Percentiles rank a stretch among this genome's conserved stretches.
These are phyloP conservation scores for Agrenia bidenticulata DNA, from an alignment of 2,888 invertebrate genomes.

Conservation along the genomic window DNA sequence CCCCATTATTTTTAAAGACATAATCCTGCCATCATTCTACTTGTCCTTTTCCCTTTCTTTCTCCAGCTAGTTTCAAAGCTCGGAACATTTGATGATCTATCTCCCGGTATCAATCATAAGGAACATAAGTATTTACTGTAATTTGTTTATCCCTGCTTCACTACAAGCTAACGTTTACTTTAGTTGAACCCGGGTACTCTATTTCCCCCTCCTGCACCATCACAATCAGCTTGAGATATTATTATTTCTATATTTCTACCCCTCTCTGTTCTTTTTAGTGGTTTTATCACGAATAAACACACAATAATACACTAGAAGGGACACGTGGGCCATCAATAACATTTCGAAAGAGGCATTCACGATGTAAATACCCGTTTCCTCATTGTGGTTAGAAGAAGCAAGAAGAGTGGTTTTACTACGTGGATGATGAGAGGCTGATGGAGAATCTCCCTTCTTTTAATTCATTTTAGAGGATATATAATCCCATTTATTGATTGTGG, in stretches of 20 bases:
- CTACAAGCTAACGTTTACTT: background rate
- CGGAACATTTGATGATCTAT: conserved; percentile 4
- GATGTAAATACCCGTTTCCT: no score
- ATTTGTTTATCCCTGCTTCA: conserved; percentile 9
- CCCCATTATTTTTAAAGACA: no score
- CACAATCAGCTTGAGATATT: background rate
- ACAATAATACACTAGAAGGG: background rate
- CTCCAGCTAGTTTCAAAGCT: background rate
- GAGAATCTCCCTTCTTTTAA: no score
- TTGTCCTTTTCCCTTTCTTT: background rate
- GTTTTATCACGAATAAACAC: no score
- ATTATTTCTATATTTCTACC: background rate
- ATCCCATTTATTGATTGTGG: no score
- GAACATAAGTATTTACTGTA: background rate
- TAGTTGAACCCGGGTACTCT: background rate
- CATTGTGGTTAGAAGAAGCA: no score
- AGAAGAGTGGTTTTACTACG: no score
- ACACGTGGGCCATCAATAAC: conserved; percentile 14
- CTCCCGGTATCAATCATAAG: conserved; percentile 8
- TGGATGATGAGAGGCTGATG: no score
- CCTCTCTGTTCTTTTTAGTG: no score
- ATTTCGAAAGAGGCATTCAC: no score
- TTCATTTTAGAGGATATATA: no score
- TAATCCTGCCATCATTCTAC: no score
- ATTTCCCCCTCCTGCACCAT: background rate